These are phyloP conservation scores for Scaptomyza graminum DNA, from an alignment of 1,140 invertebrate genomes.

Conservation along the genomic window DNA sequence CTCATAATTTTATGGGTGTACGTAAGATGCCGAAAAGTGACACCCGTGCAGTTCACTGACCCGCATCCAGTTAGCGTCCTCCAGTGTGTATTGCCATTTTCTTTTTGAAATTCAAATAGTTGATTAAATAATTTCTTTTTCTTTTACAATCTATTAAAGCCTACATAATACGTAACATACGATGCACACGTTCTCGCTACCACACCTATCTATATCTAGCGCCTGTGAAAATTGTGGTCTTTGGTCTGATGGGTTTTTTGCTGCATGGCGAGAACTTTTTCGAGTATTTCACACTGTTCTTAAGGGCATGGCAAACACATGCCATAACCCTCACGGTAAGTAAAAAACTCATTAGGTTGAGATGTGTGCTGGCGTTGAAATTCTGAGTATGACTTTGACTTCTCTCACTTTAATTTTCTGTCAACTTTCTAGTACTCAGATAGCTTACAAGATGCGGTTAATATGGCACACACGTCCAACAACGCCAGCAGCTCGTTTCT, in stretches of 20 bases:
- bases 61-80: too few relatives aligned
- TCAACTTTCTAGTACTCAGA: slow-evolving; percentile 34
- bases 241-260: slow-evolving; percentile 86
- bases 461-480: slow-evolving; percentile 34
- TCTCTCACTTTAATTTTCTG: too few relatives aligned
- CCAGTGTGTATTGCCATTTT: too few relatives aligned
- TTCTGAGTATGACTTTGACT: neutral
- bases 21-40: too few relatives aligned
- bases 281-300: slow-evolving; percentile 85
- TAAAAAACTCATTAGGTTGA: slow-evolving; percentile 16
- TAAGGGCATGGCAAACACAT: slow-evolving; percentile 85
- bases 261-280: slow-evolving; percentile 85
- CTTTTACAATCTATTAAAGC: slow-evolving; percentile 29
- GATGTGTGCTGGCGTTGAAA: neutral
- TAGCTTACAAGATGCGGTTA: slow-evolving; percentile 24
- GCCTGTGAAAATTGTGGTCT: slow-evolving; percentile 87
- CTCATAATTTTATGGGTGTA: too few relatives aligned
- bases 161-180: slow-evolving; percentile 68
- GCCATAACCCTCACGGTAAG: slow-evolving; percentile 86
- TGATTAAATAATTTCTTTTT: neutral
- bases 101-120: too few relatives aligned
- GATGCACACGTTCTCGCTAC: slow-evolving; percentile 86
- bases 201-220: slow-evolving; percentile 89
- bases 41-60: too few relatives aligned
- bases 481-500: slow-evolving; percentile 52